phyloP scores from a whole-genome alignment of 2,113 vertebrate species.

The Patagioenas fasciata region DNA sequence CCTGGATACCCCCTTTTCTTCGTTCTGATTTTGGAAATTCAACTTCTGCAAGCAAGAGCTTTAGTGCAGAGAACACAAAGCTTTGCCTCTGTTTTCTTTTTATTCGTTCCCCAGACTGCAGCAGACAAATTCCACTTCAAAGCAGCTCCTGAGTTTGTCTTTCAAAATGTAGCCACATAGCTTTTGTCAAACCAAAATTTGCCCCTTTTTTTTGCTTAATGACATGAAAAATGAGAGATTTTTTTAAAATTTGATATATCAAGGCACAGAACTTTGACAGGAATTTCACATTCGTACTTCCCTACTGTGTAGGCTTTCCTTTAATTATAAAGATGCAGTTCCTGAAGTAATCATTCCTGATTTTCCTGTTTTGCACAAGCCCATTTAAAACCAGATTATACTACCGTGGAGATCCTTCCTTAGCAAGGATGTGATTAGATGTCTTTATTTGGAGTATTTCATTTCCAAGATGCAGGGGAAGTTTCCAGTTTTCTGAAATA shows the following conservation, averaged over 20 bases:
- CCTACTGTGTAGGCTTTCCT: constrained; percentile 2
- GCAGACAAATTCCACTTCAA: background rate
- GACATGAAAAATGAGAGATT: background rate
- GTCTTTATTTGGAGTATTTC: background rate
- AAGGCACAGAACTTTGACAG: background rate
- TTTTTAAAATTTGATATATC: background rate
- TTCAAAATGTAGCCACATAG: background rate
- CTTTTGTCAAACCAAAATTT: background rate
- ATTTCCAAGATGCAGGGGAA: background rate
- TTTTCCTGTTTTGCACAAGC: constrained; percentile 50
- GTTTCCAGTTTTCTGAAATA: background rate
- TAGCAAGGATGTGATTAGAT: background rate
- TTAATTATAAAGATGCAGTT: constrained; percentile 47
- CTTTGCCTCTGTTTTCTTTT: background rate
- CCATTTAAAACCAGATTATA: constrained; percentile 11
- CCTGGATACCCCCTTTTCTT: background rate
- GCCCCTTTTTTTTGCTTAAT: background rate
- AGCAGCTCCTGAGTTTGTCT: background rate
- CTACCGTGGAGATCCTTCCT: background rate
- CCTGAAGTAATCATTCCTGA: constrained; percentile 46
- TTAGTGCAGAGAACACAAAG: background rate
- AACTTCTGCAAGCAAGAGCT: background rate
- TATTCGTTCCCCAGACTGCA: background rate
- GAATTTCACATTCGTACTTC: background rate
- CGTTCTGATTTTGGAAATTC: background rate